Percentiles rank a stretch among this genome's conserved stretches.
Evolutionary conservation across 2,113 vertebrate genomes (phyloP).

Genomic region (Gallinago media): DNA sequence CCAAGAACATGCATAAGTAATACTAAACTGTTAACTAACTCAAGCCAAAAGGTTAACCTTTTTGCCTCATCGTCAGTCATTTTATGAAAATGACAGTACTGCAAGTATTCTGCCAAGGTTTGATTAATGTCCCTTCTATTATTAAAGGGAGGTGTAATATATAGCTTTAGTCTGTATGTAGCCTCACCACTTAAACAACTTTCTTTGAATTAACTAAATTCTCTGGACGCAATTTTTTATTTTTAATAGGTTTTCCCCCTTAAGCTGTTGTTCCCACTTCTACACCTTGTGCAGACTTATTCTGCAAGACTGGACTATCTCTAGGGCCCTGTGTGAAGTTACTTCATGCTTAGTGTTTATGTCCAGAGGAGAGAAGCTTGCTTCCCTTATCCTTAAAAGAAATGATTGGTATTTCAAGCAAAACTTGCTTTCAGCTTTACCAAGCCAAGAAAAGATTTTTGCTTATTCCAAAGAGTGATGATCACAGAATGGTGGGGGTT

Average conservation of each 20-base stretch:
- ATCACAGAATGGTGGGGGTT: neutral
- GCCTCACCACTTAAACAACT: neutral
- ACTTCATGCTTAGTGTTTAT: neutral
- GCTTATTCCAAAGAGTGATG: neutral
- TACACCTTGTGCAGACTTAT: neutral
- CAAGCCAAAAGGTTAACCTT: neutral
- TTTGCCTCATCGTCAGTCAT: neutral
- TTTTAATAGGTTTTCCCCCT: neutral
- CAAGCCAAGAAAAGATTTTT: neutral
- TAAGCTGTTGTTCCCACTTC: neutral
- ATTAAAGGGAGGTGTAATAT: neutral
- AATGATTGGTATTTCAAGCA: neutral
- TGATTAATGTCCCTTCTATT: neutral
- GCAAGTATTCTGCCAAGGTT: neutral
- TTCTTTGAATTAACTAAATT: neutral
- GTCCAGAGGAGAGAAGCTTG: neutral
- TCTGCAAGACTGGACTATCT: rapidly evolving
- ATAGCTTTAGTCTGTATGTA: neutral
- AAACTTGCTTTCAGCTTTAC: neutral
- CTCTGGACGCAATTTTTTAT: neutral
- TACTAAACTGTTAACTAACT: neutral
- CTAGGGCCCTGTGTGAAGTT: neutral
- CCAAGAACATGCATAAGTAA: neutral
- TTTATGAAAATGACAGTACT: neutral
- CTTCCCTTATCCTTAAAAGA: neutral